Base-by-base conservation (phyloP, 2,888 invertebrate species). In the Microctonus brassicae region DNA sequence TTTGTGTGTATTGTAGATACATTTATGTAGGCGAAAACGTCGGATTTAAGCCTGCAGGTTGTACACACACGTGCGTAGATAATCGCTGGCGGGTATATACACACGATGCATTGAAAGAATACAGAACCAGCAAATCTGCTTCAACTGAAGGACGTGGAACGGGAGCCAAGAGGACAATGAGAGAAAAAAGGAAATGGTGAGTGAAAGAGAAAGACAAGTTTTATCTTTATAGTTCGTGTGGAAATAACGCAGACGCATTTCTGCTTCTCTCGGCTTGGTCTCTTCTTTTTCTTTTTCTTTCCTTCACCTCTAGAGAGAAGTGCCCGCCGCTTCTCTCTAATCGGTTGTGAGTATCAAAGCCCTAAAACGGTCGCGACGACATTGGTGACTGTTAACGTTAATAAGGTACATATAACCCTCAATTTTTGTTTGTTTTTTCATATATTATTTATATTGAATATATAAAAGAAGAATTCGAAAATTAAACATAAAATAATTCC, bases 331-430 rank as follows among this genome's bases (percentile, higher is more conserved):
- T 72, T n/a, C n/a, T 66, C 66, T 68, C 75, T 81, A 80, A 81
- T 81, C 81, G 61, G 22, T 77, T 74, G 60, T 67, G 67, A 72
- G 73, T 79, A 80, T 81, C 80, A 70, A 62, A 70, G 65, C 72
- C 77, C 77, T 78, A 78, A 81, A 80, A 81, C 75, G 77, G 70
- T 73, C 73, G 73, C 73, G 69, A 57, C 70, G 74, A 75, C 72
- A 72, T 73, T 72, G 77, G 79, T 58, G 17, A 58, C 61, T 20
- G 6, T 7, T 53, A 80, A 78, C 78, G 74, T 75, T 76, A 77
- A 78, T 73, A 80, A 76, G 73, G 70, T 39, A 53, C 70, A 67
- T n/a, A 65, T 58, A 70, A 57, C 29, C 61, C 39, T 39, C 29
- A 17, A 29, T 17, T 9, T 33, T 58, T 17, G n/a, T n/a, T n/a